Evolutionary conservation across 2,888 invertebrate genomes (phyloP).

Genomic region (Athetis lepigone): DNA sequence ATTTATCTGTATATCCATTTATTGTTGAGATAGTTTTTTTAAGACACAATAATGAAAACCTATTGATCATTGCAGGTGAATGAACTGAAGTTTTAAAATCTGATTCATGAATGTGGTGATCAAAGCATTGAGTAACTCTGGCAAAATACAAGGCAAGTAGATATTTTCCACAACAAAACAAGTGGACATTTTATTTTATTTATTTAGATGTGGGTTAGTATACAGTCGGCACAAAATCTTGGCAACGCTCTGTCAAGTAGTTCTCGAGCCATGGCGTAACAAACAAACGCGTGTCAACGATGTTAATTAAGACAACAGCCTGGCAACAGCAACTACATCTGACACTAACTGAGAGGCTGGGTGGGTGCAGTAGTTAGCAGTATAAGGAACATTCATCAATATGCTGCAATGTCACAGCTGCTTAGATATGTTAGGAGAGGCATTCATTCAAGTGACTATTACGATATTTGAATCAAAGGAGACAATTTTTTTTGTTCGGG

Average conservation of each 20-base stretch:
- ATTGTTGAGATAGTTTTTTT: conserved; percentile 6
- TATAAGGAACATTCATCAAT: background rate
- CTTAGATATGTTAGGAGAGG: conserved; percentile 1
- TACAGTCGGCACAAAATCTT: conserved; percentile 21
- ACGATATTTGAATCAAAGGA: conserved; percentile 36
- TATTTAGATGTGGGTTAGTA: conserved; percentile 4
- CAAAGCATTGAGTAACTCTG: conserved; percentile 29
- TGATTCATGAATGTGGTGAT: conserved; percentile 11
- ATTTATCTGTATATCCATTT: conserved; percentile 18
- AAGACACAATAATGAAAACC: conserved; percentile 7
- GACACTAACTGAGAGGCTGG: background rate
- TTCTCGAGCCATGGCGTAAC: conserved; percentile 20
- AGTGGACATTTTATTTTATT: too few relatives aligned
- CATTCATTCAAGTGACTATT: conserved; percentile 30
- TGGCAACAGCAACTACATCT: background rate
- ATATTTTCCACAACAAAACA: conserved; percentile 21
- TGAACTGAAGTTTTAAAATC: conserved; percentile 31
- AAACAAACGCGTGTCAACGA: conserved; percentile 24
- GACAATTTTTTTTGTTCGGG: too few relatives aligned
- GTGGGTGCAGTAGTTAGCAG: too few relatives aligned
- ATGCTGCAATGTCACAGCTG: conserved; percentile 11
- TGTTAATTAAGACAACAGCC: conserved; percentile 27
- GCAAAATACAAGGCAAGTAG: conserved; percentile 12
- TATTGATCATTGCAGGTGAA: conserved; percentile 26
- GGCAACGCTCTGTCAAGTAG: conserved; percentile 32